These are phyloP conservation scores for Sceloporus undulatus DNA, from an alignment of 2,113 vertebrate species.

Conservation along the genomic window DNA sequence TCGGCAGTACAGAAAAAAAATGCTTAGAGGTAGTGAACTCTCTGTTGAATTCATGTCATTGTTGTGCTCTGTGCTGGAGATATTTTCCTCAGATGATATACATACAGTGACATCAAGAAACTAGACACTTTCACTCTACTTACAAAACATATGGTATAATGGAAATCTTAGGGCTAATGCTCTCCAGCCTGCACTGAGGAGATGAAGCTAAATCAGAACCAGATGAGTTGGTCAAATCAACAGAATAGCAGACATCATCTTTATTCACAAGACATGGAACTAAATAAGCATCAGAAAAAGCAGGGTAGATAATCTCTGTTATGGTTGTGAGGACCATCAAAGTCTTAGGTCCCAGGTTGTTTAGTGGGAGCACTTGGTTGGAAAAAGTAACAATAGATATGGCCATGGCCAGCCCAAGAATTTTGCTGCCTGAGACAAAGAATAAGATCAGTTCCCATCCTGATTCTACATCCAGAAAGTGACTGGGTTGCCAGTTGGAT, in stretches of 20 bases:
- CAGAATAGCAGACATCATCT: not conserved
- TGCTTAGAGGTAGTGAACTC: constrained; percentile 7
- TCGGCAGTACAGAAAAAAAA: not conserved
- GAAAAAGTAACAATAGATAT: not conserved
- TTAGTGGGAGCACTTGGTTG: not conserved
- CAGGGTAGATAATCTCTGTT: not conserved
- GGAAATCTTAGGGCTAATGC: constrained; percentile 38
- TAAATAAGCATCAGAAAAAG: not conserved
- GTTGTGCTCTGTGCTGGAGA: not conserved
- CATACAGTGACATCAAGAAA: constrained; percentile 50
- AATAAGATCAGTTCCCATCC: too few relatives aligned
- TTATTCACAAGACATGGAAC: not conserved
- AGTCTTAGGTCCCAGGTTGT: not conserved
- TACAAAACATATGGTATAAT: constrained; percentile 55
- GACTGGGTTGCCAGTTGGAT: not conserved
- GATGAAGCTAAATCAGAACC: constrained; percentile 36
- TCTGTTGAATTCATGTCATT: not conserved
- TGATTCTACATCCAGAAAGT: not conserved
- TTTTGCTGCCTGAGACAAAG: not conserved
- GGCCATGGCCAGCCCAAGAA: not conserved
- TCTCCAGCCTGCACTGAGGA: constrained; percentile 30
- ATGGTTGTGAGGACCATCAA: not conserved
- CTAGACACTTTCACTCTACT: constrained; percentile 35
- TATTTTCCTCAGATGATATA: constrained; percentile 33
- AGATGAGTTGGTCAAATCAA: constrained; percentile 19